phyloP scores from a whole-genome alignment of 2,888 invertebrate genomes.

The Agrochola circellaris region DNA sequence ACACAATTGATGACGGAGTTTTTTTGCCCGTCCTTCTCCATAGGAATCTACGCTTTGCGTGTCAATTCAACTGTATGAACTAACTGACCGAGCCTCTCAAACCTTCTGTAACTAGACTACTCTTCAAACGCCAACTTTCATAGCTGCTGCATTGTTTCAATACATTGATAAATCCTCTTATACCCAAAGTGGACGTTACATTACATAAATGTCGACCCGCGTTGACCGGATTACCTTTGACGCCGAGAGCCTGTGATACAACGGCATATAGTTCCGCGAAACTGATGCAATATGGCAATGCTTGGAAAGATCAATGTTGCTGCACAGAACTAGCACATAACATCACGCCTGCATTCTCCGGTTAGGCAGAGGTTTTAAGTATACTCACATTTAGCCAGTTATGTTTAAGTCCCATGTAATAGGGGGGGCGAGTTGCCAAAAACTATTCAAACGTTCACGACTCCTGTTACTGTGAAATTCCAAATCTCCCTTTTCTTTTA shows the following conservation, averaged over 20 bases:
- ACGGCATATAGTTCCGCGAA: neutral
- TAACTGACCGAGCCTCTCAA: neutral
- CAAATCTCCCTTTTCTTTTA: no score
- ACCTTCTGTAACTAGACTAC: no score
- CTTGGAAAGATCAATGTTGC: neutral
- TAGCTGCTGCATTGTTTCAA: neutral
- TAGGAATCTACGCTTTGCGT: neutral
- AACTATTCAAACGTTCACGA: neutral
- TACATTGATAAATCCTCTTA: constrained; percentile 11
- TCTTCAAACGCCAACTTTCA: neutral
- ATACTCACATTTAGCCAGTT: neutral
- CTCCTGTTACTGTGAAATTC: neutral
- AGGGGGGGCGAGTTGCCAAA: no score
- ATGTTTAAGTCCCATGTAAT: neutral
- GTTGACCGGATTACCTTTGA: constrained; percentile 5
- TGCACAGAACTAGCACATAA: neutral
- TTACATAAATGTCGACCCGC: neutral
- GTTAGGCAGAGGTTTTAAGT: no score
- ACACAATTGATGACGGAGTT: neutral
- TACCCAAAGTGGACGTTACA: neutral
- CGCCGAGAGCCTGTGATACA: neutral
- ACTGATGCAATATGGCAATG: constrained; percentile 10
- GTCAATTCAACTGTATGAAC: neutral
- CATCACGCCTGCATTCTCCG: neutral
- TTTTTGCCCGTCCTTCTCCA: neutral